A percentile compares a stretch with the other conserved stretches of the same genome.
These are phyloP conservation scores for Clusia tigrina DNA, from an alignment of 2,888 invertebrate species.

Conservation along the genomic window DNA sequence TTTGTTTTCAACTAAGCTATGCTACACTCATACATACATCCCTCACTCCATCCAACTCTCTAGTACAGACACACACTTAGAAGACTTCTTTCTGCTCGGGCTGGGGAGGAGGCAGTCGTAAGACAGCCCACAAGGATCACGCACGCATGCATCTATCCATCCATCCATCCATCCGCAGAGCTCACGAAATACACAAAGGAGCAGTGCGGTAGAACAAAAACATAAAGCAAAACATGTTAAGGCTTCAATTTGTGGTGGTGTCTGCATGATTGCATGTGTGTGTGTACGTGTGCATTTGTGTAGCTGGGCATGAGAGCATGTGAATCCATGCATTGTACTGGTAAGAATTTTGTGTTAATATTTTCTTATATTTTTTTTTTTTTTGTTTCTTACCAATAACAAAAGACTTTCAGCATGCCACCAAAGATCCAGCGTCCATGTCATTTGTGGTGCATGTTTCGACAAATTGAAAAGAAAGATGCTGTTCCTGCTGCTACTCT, in stretches of 20 bases:
- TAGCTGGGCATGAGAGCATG: conserved; percentile 5
- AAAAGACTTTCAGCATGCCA: conserved; percentile 5
- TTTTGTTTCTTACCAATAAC: background rate
- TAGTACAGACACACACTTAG: background rate
- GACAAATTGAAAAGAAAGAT: background rate
- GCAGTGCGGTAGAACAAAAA: conserved; percentile 6
- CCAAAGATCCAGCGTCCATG: conserved; percentile 2
- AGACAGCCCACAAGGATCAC: background rate
- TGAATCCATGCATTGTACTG: conserved; percentile 22
- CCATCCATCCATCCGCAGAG: background rate
- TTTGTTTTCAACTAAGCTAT: background rate
- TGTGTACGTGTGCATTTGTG: conserved; percentile 4
- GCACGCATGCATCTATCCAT: background rate
- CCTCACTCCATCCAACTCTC: background rate
- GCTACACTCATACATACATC: background rate
- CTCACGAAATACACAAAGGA: background rate
- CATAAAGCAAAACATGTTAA: background rate
- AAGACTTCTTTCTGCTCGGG: background rate
- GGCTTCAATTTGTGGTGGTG: conserved; percentile 1
- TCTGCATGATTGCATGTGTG: background rate
- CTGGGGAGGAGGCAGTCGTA: background rate
- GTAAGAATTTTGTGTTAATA: background rate
- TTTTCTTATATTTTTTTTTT: background rate
- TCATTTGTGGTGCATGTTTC: conserved; percentile 11
- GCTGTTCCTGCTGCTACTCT: no score